Base-by-base conservation (phyloP, 2,113 vertebrate genomes). In the Cebidichthys violaceus region DNA sequence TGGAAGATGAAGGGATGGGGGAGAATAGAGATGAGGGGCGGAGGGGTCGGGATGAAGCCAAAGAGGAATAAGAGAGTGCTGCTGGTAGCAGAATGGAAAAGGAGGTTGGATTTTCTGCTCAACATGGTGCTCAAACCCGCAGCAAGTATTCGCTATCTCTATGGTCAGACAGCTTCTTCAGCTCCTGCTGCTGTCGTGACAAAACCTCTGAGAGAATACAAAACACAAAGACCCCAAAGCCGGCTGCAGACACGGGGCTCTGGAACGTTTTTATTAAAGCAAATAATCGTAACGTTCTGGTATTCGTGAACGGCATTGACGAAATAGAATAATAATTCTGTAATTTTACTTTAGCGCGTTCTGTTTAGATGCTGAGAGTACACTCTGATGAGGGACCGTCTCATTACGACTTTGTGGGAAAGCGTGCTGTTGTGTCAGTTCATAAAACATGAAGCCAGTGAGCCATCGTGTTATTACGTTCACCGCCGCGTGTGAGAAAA, bases 91-190 rank as follows among this genome's bases (percentile, higher is more conserved):
- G 77, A 70, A 66, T 60, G 60, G 35, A 82, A 87, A 83, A 80
- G 73, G 72, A 84, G 75, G 76, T 69, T 84, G 86, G 72, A 86
- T 73, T 82, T 88, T 84, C 69, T 88, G 79, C 84, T 81, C 83
- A 85, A 88, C 81, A 52, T 83, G 79, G 86, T 79, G 71, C 81
- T 83, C 69, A 80, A 87, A 82, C 79, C 82, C 1, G 24, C 50
- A 83, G 65, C 67, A 50, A 45, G 64, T 70, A 66, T 71, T 66
- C 54, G 60, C 24, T 68, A 50, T 80, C 68, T 85, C 57, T 65
- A 9, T 33, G 41, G 31, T 81, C 77, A 62, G 31, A 87, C 33
- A 64, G 50, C 33, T 29, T 31, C 75, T 74, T 62, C 82, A 50
- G 59, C 78, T 66, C 20, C 69, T 55, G 75, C n/a, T 75, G 64